Evolutionary conservation across 1,140 invertebrate species (phyloP).

Genomic region (Caenorhabditis elegans): WBcel235 BX284606.5:5133501-5134000

Average conservation of each 20-base stretch:
- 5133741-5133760: conserved; percentile 9
- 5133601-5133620: not conserved
- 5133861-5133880: not conserved
- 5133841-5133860: too few relatives aligned
- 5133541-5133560: not conserved
- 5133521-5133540: too few relatives aligned
- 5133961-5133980: too few relatives aligned
- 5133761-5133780: not conserved
- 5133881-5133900: too few relatives aligned
- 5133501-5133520: too few relatives aligned
- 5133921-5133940: too few relatives aligned
- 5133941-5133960: too few relatives aligned
- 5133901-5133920: too few relatives aligned
- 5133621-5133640: not conserved
- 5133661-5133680: conserved; percentile 28
- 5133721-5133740: conserved; percentile 13
- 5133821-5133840: too few relatives aligned
- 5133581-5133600: not conserved
- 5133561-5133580: not conserved
- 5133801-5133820: conserved; percentile 20
- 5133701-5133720: not conserved
- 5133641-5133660: not conserved
- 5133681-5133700: conserved; percentile 18
- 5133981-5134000: too few relatives aligned
- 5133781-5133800: not conserved